Conservation (phyloP, 2,797 vertebrate genomes). For the Buphagus erythrorhynchus region DNA sequence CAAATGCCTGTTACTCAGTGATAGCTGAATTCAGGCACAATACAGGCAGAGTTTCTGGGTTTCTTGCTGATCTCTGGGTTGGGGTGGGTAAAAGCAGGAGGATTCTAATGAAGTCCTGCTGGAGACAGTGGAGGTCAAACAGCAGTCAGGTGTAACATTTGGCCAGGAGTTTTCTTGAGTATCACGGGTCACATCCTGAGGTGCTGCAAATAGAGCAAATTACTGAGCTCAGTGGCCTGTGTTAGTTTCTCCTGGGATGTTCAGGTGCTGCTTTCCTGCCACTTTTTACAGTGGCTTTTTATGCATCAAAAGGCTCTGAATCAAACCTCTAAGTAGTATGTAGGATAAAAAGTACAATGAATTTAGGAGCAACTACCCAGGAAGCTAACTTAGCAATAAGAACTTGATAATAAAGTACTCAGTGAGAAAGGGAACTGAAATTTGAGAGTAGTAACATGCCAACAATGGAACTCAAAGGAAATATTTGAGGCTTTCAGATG, state of each 20-base stretch:
- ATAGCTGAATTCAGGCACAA: neutral
- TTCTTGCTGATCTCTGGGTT: neutral
- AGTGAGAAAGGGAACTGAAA: neutral
- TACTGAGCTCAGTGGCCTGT: neutral
- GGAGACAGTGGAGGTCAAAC: neutral
- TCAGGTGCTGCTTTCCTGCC: neutral
- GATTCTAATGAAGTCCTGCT: neutral
- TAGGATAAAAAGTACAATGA: neutral
- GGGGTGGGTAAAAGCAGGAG: neutral
- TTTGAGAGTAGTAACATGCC: constrained; percentile 3
- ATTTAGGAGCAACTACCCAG: constrained; percentile 14
- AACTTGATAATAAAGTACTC: constrained; percentile 26
- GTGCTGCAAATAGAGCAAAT: neutral
- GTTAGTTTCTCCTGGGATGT: neutral
- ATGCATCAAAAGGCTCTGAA: neutral
- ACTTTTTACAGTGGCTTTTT: neutral
- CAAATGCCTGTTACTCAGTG: neutral
- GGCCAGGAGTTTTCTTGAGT: neutral
- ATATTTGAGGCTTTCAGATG: constrained; percentile 1
- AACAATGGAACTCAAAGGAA: constrained; percentile 9
- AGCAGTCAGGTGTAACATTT: neutral
- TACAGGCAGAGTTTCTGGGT: neutral
- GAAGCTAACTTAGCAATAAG: neutral
- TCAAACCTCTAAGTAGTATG: neutral
- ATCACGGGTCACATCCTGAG: neutral